A percentile compares a stretch with the other conserved stretches of the same genome.
phyloP scores from a whole-genome alignment of 2,888 invertebrate genomes.

The Caenorhabditis imperialis region DNA sequence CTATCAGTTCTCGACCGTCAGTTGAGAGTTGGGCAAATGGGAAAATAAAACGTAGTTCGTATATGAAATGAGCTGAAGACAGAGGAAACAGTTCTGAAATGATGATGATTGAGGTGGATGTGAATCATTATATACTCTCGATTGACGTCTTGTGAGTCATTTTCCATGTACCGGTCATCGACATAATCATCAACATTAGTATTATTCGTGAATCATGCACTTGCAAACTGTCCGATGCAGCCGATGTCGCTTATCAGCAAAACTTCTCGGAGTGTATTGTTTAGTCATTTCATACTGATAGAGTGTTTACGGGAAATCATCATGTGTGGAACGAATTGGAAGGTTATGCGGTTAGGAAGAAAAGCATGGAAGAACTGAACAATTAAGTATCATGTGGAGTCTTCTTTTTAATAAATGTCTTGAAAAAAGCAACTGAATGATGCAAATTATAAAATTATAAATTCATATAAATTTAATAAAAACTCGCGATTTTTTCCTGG shows the following conservation, averaged over 20 bases:
- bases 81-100: constrained; percentile 17
- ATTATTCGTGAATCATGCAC: constrained; percentile 28
- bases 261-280: constrained; percentile 15
- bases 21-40: not conserved
- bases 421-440: no score
- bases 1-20: constrained; percentile 7
- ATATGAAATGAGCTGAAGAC: constrained; percentile 27
- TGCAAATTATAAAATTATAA: no score
- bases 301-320: constrained; percentile 2
- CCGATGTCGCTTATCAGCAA: not conserved
- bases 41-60: not conserved
- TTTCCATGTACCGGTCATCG: constrained; percentile 14
- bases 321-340: no score
- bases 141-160: constrained; percentile 44
- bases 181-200: constrained; percentile 25
- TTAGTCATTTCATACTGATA: constrained; percentile 25
- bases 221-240: constrained; percentile 20
- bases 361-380: not conserved
- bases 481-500: no score
- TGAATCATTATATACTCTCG: constrained; percentile 41
- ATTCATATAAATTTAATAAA: no score
- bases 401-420: no score
- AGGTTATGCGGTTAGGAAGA: no score
- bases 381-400: no score
- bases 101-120: constrained; percentile 34